Conservation (phyloP, 2,797 vertebrate genomes). For the Clarias fuscus region DNA sequence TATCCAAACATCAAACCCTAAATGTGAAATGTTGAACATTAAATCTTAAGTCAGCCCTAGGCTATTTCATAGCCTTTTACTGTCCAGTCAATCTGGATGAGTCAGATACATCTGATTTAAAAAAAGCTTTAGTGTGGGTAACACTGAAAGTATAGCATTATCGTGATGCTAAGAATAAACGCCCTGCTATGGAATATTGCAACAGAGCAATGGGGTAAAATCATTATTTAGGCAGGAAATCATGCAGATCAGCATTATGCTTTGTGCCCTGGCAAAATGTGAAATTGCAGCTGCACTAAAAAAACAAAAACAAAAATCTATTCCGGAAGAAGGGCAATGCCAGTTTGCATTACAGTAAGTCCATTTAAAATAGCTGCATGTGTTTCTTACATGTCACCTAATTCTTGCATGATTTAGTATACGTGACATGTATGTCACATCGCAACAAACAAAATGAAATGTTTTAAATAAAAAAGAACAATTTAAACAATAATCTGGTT, state of each 20-base stretch:
- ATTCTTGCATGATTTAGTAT: background rate
- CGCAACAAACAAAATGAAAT: too few relatives aligned
- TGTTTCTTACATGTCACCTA: background rate
- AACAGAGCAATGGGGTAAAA: background rate
- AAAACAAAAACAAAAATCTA: background rate
- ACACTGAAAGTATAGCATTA: background rate
- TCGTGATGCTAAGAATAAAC: background rate
- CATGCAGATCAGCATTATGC: background rate
- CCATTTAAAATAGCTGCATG: background rate
- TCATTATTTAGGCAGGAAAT: background rate
- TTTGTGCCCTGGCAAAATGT: constrained; percentile 19
- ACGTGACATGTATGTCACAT: background rate
- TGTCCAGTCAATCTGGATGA: background rate
- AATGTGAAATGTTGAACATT: background rate
- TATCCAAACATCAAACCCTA: background rate
- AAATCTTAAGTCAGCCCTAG: background rate
- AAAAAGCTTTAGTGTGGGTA: background rate
- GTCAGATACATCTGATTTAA: background rate
- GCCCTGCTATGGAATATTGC: background rate
- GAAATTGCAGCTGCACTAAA: constrained; percentile 2
- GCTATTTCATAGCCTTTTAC: background rate
- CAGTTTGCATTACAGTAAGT: constrained; percentile 14
- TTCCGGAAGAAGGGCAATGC: background rate
- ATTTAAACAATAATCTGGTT: too few relatives aligned
- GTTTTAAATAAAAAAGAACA: too few relatives aligned